A percentile compares a stretch with the other conserved stretches of the same genome.
Conservation (phyloP, 2,888 invertebrate genomes). For the Cosmopolites sordidus region DNA sequence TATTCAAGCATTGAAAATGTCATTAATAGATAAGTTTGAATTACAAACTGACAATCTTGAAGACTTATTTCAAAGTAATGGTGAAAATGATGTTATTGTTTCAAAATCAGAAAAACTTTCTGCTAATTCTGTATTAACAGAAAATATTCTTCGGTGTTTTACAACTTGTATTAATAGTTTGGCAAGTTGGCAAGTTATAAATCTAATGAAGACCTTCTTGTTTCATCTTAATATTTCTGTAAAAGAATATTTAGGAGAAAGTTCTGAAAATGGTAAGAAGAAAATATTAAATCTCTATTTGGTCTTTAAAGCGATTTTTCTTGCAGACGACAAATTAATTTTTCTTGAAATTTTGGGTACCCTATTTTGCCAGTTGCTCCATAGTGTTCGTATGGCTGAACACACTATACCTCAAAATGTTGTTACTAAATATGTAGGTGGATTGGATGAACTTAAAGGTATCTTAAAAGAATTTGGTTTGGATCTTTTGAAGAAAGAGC, state of each 20-base stretch:
- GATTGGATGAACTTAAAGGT: slow-evolving; percentile 37
- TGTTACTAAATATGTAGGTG: slow-evolving; percentile 39
- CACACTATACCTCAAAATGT: slow-evolving; percentile 37
- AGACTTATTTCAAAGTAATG: slow-evolving; percentile 29
- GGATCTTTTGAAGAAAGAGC: slow-evolving; percentile 41
- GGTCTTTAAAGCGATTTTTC: background rate
- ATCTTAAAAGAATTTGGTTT: slow-evolving; percentile 40
- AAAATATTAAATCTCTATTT: background rate
- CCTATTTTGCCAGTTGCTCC: slow-evolving; percentile 38
- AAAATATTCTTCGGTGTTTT: slow-evolving; percentile 38
- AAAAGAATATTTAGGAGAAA: slow-evolving; percentile 16
- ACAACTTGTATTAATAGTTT: slow-evolving; percentile 37
- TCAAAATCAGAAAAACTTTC: slow-evolving; percentile 20
- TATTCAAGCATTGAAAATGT: slow-evolving; percentile 35
- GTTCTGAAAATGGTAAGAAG: slow-evolving; percentile 1
- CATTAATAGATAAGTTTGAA: slow-evolving; percentile 21
- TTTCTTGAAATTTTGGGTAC: slow-evolving; percentile 40
- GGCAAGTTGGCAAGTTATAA: slow-evolving; percentile 43
- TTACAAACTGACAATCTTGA: slow-evolving; percentile 4
- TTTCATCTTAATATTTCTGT: slow-evolving; percentile 38
- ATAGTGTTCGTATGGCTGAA: slow-evolving; percentile 42
- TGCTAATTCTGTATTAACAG: slow-evolving; percentile 36
- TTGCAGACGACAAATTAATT: slow-evolving; percentile 15
- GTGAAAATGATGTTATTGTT: slow-evolving; percentile 19
- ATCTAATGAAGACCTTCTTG: slow-evolving; percentile 42